Base-by-base conservation (phyloP, 2,113 vertebrate species). In the Colinus virginianus region DNA sequence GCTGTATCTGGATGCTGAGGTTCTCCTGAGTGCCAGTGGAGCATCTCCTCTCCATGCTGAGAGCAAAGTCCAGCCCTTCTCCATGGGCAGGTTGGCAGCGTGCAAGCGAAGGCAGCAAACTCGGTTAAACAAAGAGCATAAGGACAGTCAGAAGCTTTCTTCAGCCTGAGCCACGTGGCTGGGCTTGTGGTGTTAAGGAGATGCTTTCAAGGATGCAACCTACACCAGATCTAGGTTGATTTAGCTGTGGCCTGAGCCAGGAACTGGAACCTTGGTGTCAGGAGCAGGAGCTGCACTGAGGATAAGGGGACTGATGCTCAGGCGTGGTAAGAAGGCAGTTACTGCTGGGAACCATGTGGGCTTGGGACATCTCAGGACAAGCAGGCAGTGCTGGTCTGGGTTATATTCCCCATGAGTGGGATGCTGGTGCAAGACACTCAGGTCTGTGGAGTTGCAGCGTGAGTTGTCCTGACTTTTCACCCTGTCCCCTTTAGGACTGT, bases 151-250 rank as follows among this genome's bases (percentile, higher is more conserved):
- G 59, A 77, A 90, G 76, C 40, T 48, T 90, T 63, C 7, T 0
- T 51, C 75, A 88, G 94, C 76, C 68, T 0, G 4, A 55, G 82
- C 91, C 81, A 90, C 91, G 63, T 22, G 23, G 1, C 63, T 34
- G 79, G 71, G 71, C 87, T 77, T 69, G 93, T 90, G 95, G 68
- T 87, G 61, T 74, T 89, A 79, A 79, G 72, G 72, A 88, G 21
- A 59, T 67, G 78, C 70, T 91, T 85, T 87, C 74, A 48, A 91
- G 75, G 72, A 82, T 94, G 93, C 90, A 95, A 92, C 85, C 61
- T 67, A 91, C 90, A 92, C 93, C 87, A 93, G 70, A 93, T 61
- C 71, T 66, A 71, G 19, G 23, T n/a, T 68, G 75, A 83, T 88
- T 80, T 62, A 6, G 59, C 9, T 53, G 87, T 63, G 92, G 87